Evolutionary conservation across 1,140 invertebrate species (phyloP).

Genomic region (Lutraria rhynchaena): DNA sequence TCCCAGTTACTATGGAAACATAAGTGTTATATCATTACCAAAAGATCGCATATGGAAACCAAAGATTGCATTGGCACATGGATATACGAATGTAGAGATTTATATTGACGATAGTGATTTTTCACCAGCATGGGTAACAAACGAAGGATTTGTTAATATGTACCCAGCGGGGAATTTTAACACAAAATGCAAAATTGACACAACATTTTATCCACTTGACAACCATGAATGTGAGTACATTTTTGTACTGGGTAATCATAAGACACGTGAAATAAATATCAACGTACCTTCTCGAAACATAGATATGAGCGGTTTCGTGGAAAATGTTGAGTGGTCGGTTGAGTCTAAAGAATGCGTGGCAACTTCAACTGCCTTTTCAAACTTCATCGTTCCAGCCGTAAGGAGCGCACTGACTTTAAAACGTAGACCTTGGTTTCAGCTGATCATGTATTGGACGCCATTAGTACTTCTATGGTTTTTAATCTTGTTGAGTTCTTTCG

Average conservation of each 20-base stretch:
- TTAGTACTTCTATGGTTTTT: no score
- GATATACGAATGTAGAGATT: not conserved
- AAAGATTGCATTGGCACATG: not conserved
- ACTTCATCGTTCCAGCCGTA: not conserved
- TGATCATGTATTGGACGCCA: not conserved
- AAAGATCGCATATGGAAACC: conserved; percentile 17
- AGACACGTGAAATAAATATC: not conserved
- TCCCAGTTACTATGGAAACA: not conserved
- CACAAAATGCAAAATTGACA: conserved; percentile 7
- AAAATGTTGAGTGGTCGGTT: conserved; percentile 11
- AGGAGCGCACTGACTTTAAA: not conserved
- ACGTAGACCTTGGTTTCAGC: conserved; percentile 1
- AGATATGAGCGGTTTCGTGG: not conserved
- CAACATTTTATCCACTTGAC: conserved; percentile 14
- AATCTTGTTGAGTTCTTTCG: no score
- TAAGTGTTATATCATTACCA: not conserved
- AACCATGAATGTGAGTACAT: conserved; percentile 2
- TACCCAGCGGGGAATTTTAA: not conserved
- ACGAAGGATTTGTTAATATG: not conserved
- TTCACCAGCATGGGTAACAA: not conserved
- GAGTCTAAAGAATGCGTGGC: not conserved
- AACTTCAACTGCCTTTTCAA: no score
- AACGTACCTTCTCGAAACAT: not conserved
- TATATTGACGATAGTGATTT: not conserved
- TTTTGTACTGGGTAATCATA: not conserved